Conservation (phyloP, 2,113 vertebrate species). For the Beaufortia kweichowensis region DNA sequence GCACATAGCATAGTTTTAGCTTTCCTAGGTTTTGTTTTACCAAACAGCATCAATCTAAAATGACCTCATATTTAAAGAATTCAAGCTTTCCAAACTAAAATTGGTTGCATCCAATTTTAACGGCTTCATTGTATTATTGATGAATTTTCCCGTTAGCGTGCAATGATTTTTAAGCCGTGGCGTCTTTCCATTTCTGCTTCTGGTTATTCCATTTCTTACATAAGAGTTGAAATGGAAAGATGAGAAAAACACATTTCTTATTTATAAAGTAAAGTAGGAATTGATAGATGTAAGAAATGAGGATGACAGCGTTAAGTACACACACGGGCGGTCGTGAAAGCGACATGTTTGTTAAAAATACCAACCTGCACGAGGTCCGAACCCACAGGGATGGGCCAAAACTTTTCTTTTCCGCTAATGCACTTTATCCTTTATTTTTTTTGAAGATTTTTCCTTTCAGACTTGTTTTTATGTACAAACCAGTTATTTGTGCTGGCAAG, state of each 20-base stretch:
- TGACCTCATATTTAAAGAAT: constrained; percentile 23
- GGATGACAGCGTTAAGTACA: constrained; percentile 21
- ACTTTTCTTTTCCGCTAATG: background rate
- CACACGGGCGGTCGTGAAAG: background rate
- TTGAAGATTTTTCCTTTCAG: background rate
- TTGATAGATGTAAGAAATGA: constrained; percentile 32
- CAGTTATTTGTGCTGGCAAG: background rate
- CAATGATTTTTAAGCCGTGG: constrained; percentile 31
- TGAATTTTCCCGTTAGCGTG: constrained; percentile 25
- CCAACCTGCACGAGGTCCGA: background rate
- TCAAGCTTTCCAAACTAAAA: constrained; percentile 2
- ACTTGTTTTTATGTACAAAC: background rate
- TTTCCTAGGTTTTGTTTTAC: background rate
- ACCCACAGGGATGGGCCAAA: background rate
- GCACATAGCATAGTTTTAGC: too few species aligned
- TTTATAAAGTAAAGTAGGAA: constrained; percentile 33
- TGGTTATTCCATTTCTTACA: constrained; percentile 36
- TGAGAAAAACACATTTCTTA: constrained; percentile 43
- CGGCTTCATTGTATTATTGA: constrained; percentile 43
- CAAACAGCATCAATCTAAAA: constrained; percentile 23
- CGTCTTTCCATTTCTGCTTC: constrained; percentile 28
- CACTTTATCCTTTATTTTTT: background rate
- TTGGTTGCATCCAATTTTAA: constrained; percentile 20
- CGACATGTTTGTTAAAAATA: background rate
- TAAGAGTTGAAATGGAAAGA: constrained; percentile 46